Evolutionary conservation across 2,888 invertebrate species (phyloP), one percentile per base, ranked within the genome.

Genomic region (Iphiclides podalirius): DNA sequence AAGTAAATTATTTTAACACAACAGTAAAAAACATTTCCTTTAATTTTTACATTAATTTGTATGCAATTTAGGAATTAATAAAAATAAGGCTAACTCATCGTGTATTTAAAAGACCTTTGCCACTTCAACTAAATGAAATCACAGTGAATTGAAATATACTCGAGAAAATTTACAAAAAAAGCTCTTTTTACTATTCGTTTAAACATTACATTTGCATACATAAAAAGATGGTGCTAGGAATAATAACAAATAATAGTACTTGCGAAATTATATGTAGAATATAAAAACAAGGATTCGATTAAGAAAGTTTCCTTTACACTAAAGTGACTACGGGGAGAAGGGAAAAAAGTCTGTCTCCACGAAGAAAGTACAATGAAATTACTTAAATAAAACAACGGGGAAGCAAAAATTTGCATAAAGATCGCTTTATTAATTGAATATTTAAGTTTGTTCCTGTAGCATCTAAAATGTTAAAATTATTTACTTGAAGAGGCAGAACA

Each of bases 241-340:
- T n/a, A n/a, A n/a, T n/a, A n/a, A n/a, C n/a, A n/a, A n/a, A 23
- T 34, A 33, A 39, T 11, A 36, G 9, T 20, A 20, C n/a, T 14
- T 40, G 15, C 16, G 35, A 36, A 47, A 28, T 34, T 39, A 39
- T 20, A 46, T 33, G 31, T 46, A 39, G 38, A 34, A 6, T 9
- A 31, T 17, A 7, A 46, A 20, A 20, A 23, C n/a, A 12, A 16
- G 11, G 20, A 15, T 15, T 46, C 13, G 39, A 39, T 39, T 17
- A 14, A 15, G 33, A 38, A 13, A 46, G 37, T 2, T 11, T 26
- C n/a, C n/a, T n/a, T n/a, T n/a, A n/a, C n/a, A n/a, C n/a, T 33
- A 9, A n/a, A 40, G 15, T 26, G 26, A 37, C 28, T 15, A 44
- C n/a, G 14, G 12, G 17, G 34, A 20, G 23, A 26, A n/a, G 13